Evolutionary conservation across 2,888 invertebrate species (phyloP), one percentile per base, ranked within the genome.

Genomic region (Melangyna quadrimaculata): DNA sequence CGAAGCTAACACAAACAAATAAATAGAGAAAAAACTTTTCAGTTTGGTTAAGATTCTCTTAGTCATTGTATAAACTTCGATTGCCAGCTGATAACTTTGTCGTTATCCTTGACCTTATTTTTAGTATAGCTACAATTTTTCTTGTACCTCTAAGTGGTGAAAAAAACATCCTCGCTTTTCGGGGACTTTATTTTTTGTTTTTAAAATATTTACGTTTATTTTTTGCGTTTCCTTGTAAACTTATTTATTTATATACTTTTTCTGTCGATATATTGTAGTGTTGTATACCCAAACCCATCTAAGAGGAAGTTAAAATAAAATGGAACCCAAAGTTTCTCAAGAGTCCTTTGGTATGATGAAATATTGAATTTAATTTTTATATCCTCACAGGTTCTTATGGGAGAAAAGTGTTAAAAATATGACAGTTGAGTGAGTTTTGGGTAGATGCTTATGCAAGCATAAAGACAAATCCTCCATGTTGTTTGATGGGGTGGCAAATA

Each of bases 51-150:
- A 72, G 77, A 82, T 71, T 67, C 51, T 55, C 51, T 35, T 45
- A 65, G 82, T 40, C 73, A 40, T 69, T 59, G 40, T 45, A 45
- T 22, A 70, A 78, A 83, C 70, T 70, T 83, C 70, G 83, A 83
- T 78, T 83, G 71, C 74, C 70, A 65, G 65, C 24, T 74, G 78
- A 83, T 83, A 83, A 74, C 78, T 78, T 78, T 74, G 74, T 65
- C 43, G 70, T 74, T 74, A 74, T 57, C 78, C 83, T 83, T 83
- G 83, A 78, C 83, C 74, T 65, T 51, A 70, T 78, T 74, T 57
- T 35, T n/a, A n/a, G n/a, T n/a, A 5, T 22, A 35, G 48, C 35
- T 48, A 61, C 14, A n/a, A n/a, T n/a, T 8, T 63, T 27, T 14
- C 8, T 3, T n/a, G 2, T 37, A 22, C n/a, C n/a, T n/a, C n/a